Conservation (phyloP, 2,113 vertebrate genomes). For the Brachirus orientalis region DNA sequence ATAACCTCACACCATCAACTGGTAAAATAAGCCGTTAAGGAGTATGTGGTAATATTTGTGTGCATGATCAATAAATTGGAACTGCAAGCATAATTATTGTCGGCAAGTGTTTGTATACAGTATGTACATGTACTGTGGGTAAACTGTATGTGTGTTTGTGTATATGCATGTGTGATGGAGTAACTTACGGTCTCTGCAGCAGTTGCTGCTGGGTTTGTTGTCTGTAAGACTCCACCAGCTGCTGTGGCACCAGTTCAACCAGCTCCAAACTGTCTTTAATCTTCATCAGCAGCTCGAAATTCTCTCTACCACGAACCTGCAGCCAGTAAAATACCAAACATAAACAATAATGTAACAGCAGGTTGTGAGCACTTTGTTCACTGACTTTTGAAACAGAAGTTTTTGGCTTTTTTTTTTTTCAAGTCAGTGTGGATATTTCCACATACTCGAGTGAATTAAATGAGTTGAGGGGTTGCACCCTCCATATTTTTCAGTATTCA, state of each 20-base stretch:
- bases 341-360: no score
- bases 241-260: slow-evolving; percentile 93
- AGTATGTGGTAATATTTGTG: neutral
- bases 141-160: neutral
- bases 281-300: slow-evolving; percentile 97
- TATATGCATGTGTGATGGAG: neutral
- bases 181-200: slow-evolving; percentile 93
- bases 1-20: neutral
- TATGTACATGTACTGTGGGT: neutral
- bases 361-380: no score
- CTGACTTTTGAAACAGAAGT: no score
- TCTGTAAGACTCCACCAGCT: slow-evolving; percentile 91
- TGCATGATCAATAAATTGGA: neutral
- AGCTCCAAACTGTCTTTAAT: slow-evolving; percentile 97
- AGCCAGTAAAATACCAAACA: slow-evolving; percentile 16
- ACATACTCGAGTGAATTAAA: no score
- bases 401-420: no score
- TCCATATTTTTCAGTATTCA: neutral
- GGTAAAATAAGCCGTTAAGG: neutral
- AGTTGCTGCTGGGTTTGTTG: slow-evolving; percentile 96
- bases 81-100: no score
- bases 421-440: no score
- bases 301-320: slow-evolving; percentile 94
- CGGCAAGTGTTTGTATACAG: neutral
- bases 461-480: neutral